Evolutionary conservation across 2,113 vertebrate species (phyloP).

Genomic region (Psettodes erumei): DNA sequence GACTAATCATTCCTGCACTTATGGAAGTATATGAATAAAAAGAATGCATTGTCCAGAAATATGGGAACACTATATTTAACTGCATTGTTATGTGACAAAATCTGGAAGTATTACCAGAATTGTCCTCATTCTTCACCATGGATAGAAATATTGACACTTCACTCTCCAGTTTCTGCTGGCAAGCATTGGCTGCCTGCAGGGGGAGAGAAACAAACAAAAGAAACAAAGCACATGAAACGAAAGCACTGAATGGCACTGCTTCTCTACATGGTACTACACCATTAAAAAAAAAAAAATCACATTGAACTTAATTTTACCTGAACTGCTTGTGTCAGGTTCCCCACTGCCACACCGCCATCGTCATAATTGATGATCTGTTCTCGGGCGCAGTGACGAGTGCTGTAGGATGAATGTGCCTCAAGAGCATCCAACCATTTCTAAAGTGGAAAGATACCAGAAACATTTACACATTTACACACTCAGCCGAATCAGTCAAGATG

Average conservation of each 20-base stretch:
- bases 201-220: slow-evolving; percentile 15
- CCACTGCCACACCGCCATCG: slow-evolving; percentile 67
- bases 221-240: not conserved
- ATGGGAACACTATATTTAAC: no score
- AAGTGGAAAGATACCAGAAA: slow-evolving; percentile 22
- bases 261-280: not conserved
- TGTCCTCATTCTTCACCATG: slow-evolving; percentile 86
- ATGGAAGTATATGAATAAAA: not conserved
- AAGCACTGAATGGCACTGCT: not conserved
- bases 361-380: slow-evolving; percentile 84
- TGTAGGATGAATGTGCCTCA: slow-evolving; percentile 90
- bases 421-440: slow-evolving; percentile 92
- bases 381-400: slow-evolving; percentile 86
- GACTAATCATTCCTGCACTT: not conserved
- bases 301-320: slow-evolving; percentile 77
- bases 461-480: not conserved
- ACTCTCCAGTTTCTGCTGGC: slow-evolving; percentile 87
- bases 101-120: slow-evolving; percentile 56
- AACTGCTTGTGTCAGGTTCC: slow-evolving; percentile 84
- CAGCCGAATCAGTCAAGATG: not conserved
- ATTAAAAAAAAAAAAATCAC: not conserved
- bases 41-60: not conserved
- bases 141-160: slow-evolving; percentile 88
- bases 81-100: not conserved
- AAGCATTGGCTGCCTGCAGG: slow-evolving; percentile 85